A percentile compares a stretch with the other conserved stretches of the same genome.
phyloP scores from a whole-genome alignment of 2,113 vertebrate genomes.

The Muscicapa adusta region DNA sequence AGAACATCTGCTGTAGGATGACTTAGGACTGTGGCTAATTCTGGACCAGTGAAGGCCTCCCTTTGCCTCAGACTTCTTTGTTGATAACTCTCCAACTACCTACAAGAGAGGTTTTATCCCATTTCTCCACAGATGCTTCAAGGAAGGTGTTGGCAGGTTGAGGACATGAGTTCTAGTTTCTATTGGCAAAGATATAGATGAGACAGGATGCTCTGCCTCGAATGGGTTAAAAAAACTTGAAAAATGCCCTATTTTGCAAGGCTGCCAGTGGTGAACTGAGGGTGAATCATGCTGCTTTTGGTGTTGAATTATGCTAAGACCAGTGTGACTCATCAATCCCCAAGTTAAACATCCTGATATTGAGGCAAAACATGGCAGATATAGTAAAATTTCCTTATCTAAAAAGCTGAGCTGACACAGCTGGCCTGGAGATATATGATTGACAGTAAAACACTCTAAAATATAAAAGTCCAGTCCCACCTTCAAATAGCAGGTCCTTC shows the following conservation, averaged over 20 bases:
- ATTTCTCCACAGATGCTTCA: not conserved
- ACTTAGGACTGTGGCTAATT: not conserved
- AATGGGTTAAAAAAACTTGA: not conserved
- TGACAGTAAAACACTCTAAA: not conserved
- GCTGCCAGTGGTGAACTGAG: not conserved
- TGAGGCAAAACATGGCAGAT: not conserved
- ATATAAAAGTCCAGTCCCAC: not conserved
- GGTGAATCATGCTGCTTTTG: not conserved
- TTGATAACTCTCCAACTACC: not conserved
- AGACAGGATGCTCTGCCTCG: not conserved
- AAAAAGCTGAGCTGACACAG: not conserved
- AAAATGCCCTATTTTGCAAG: not conserved
- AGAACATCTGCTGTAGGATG: not conserved
- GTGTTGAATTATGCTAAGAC: not conserved
- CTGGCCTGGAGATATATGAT: not conserved
- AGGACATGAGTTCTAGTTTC: not conserved
- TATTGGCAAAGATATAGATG: not conserved
- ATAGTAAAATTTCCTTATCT: not conserved
- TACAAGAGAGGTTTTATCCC: not conserved
- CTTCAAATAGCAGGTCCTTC: not conserved
- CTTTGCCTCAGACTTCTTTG: not conserved
- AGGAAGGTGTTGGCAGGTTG: not conserved
- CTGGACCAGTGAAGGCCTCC: not conserved
- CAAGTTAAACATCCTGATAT: not conserved
- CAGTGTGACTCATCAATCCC: not conserved